Evolutionary conservation across 2,888 invertebrate genomes (phyloP).

Genomic region (Pocota personata): DNA sequence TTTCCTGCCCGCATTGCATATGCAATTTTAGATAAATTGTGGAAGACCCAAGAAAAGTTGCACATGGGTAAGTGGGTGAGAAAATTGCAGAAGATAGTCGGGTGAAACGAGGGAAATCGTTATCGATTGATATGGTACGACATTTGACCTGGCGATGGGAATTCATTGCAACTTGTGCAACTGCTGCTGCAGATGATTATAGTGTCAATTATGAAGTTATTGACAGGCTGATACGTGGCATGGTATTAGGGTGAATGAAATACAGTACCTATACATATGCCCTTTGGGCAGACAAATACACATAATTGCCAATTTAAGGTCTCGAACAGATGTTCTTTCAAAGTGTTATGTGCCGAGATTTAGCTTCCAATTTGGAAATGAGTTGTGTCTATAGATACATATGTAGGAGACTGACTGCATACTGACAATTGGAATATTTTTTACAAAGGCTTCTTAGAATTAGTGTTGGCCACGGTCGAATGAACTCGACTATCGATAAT

Average conservation of each 20-base stretch:
- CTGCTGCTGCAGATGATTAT: constrained; percentile 35
- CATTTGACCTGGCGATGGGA: constrained; percentile 43
- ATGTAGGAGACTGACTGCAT: too few relatives aligned
- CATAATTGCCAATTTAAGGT: background rate
- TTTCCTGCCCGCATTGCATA: constrained; percentile 47
- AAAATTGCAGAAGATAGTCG: too few relatives aligned
- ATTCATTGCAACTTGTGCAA: constrained; percentile 14
- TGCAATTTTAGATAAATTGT: constrained; percentile 25
- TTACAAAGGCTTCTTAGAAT: too few relatives aligned
- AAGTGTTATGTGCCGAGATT: background rate
- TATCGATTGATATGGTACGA: constrained; percentile 55
- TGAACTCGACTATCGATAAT: too few relatives aligned
- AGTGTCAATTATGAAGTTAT: constrained; percentile 60
- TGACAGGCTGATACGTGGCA: constrained; percentile 50
- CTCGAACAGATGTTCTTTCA: background rate
- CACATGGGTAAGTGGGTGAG: background rate
- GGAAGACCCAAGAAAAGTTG: constrained; percentile 8
- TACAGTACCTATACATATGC: background rate
- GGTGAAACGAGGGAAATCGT: background rate
- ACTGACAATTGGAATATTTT: too few relatives aligned
- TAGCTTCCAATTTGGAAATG: background rate
- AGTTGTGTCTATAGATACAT: too few relatives aligned
- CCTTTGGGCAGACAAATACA: background rate
- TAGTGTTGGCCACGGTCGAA: too few relatives aligned
- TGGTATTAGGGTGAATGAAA: constrained; percentile 3